Base-by-base conservation (phyloP, 2,888 invertebrate genomes). In the Nebria salina region DNA sequence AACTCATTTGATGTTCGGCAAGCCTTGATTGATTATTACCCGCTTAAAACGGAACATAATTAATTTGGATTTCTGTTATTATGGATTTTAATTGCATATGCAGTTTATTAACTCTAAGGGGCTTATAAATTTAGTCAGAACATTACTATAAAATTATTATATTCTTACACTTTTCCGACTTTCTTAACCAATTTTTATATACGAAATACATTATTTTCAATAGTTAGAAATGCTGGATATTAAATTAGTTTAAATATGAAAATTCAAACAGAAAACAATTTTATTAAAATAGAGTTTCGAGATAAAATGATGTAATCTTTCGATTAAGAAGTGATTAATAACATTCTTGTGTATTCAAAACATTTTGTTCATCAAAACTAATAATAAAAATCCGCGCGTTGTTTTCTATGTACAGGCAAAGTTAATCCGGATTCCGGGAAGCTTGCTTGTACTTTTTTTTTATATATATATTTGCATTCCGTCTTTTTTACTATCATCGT, bases 401-500 rank as follows among this genome's bases (percentile, higher is more conserved):
- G 7, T 54, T 54, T 54, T 34, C 2, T 34, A 34, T 34, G 34
- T 34, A 34, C 34, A 34, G 5, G 7, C 26, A 70, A 70, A 70
- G 70, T 70, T 25, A 70, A 70, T 70, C 34, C 70, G 34, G 34
- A 34, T 34, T 34, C 34, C 34, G 34, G 34, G 34, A 34, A 34
- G 34, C 34, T 34, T 34, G 70, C 34, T 70, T 7, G 70, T 5
- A 7, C 70, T 70, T 26, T 70, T 70, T 25, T 70, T 70, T 66
- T 70, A 7, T 1, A 1, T 54, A 54, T 9, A 70, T 70, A 54
- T 70, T 34, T 34, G 34, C 70, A 70, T 70, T 70, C 70, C 70
- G 25, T 70, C 70, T 70, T 70, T 20, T 70, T 70, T 26, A 70
- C 13, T 20, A 34, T 70, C 70, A 34, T 26, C 70, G 4, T 13